Percentiles rank a stretch among this genome's conserved stretches.
These are phyloP conservation scores for Tiliqua scincoides DNA, from an alignment of 2,113 vertebrate genomes.

Conservation along the genomic window DNA sequence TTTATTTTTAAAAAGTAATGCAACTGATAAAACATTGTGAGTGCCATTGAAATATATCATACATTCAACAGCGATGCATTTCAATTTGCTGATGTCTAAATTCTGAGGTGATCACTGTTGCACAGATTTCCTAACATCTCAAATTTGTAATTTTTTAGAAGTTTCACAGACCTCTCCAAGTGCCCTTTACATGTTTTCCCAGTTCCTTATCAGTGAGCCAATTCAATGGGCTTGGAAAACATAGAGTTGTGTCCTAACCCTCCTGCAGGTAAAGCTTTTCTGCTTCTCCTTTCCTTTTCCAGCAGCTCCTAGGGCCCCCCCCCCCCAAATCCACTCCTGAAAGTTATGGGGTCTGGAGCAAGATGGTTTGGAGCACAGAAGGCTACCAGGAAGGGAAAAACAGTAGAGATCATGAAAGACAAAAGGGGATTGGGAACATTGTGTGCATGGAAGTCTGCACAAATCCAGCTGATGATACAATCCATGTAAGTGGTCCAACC, in stretches of 20 bases:
- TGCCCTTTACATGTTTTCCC: slow-evolving; percentile 9
- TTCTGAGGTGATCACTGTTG: slow-evolving; percentile 56
- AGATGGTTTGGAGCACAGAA: too few relatives aligned
- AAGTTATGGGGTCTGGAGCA: too few relatives aligned
- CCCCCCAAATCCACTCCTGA: too few relatives aligned
- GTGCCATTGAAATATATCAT: slow-evolving; percentile 25
- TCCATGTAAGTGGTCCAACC: background rate
- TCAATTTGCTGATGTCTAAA: slow-evolving; percentile 24
- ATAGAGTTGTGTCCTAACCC: background rate
- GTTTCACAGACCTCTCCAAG: background rate
- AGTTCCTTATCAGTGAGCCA: background rate
- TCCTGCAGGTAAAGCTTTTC: too few relatives aligned
- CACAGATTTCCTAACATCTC: slow-evolving; percentile 41
- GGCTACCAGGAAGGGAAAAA: too few relatives aligned
- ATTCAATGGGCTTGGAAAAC: background rate
- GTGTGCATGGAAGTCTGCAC: too few relatives aligned
- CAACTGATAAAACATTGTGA: slow-evolving; percentile 31
- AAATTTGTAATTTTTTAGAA: slow-evolving; percentile 44
- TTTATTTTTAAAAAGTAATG: slow-evolving; percentile 18
- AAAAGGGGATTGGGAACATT: too few relatives aligned
- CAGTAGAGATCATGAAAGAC: too few relatives aligned
- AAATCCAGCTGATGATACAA: too few relatives aligned
- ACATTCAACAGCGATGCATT: slow-evolving; percentile 52
- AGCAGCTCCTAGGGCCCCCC: too few relatives aligned
- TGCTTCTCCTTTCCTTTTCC: too few relatives aligned